These are phyloP conservation scores for Rhea americana DNA, from an alignment of 2,113 vertebrate species.

Conservation along the genomic window DNA sequence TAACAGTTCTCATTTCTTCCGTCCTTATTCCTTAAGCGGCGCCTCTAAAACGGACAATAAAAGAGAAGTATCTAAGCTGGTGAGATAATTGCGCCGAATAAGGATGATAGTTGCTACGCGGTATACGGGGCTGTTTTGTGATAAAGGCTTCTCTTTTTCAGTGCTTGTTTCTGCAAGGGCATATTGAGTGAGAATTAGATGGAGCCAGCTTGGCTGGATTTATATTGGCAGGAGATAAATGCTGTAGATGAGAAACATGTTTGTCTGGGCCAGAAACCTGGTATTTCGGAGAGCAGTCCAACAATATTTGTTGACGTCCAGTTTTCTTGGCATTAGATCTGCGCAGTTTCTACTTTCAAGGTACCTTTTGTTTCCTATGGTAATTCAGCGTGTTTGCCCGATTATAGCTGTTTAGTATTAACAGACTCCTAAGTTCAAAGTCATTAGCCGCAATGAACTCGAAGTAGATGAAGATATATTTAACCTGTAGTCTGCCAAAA, in stretches of 20 bases:
- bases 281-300: conserved; percentile 10
- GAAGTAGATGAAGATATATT: background rate
- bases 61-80: background rate
- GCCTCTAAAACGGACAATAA: background rate
- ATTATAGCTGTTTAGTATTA: background rate
- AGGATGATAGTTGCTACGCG: background rate
- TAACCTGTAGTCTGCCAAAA: conserved; percentile 7
- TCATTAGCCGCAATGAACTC: background rate
- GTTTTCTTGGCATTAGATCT: conserved; percentile 15
- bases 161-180: conserved; percentile 41
- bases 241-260: conserved; percentile 36
- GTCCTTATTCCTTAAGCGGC: background rate
- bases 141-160: conserved; percentile 39
- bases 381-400: conserved; percentile 6
- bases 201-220: conserved; percentile 62
- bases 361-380: background rate
- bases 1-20: background rate
- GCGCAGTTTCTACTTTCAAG: conserved; percentile 21
- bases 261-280: conserved; percentile 41
- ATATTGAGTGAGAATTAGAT: conserved; percentile 59
- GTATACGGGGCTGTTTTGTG: background rate
- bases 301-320: background rate
- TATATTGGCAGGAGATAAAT: conserved; percentile 47
- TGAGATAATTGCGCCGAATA: background rate
- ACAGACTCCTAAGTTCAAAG: conserved; percentile 14